A percentile compares a stretch with the other conserved stretches of the same genome.
Conservation (phyloP, 2,888 invertebrate genomes). For the Euphydryas editha region DNA sequence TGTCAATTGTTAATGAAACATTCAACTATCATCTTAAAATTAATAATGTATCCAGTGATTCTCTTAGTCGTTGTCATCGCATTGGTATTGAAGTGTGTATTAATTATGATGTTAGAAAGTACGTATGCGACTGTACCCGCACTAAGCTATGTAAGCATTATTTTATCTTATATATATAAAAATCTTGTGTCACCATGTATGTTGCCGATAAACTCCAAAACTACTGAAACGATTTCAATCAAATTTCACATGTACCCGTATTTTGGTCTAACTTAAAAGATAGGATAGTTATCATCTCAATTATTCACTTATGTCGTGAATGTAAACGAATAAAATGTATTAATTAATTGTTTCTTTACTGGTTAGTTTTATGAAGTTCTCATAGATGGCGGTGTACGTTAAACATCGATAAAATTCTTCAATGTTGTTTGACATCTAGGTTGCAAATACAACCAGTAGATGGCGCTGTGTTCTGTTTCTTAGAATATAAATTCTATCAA, state of each 20-base stretch:
- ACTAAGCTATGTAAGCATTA: no score
- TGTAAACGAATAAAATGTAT: not conserved
- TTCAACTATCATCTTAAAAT: no score
- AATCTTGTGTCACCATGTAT: not conserved
- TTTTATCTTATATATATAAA: not conserved
- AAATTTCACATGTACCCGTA: not conserved
- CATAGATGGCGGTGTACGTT: slow-evolving; percentile 26
- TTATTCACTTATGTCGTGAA: slow-evolving; percentile 14
- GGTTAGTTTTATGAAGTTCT: slow-evolving; percentile 31
- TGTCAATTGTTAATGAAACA: no score
- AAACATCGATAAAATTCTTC: slow-evolving; percentile 40
- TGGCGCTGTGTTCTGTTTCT: no score
- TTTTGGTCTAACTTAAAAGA: not conserved
- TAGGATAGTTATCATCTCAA: slow-evolving; percentile 1
- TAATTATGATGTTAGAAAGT: no score
- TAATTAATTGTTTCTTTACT: slow-evolving; percentile 26
- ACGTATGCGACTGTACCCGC: no score
- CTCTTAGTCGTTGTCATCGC: no score
- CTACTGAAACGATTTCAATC: not conserved
- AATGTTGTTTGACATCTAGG: slow-evolving; percentile 40
- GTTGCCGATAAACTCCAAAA: not conserved
- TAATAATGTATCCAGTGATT: no score
- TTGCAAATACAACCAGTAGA: no score
- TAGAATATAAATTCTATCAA: no score
- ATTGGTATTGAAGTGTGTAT: no score